Base-by-base conservation (phyloP, 2,113 vertebrate species). In the Leptosomus discolor region DNA sequence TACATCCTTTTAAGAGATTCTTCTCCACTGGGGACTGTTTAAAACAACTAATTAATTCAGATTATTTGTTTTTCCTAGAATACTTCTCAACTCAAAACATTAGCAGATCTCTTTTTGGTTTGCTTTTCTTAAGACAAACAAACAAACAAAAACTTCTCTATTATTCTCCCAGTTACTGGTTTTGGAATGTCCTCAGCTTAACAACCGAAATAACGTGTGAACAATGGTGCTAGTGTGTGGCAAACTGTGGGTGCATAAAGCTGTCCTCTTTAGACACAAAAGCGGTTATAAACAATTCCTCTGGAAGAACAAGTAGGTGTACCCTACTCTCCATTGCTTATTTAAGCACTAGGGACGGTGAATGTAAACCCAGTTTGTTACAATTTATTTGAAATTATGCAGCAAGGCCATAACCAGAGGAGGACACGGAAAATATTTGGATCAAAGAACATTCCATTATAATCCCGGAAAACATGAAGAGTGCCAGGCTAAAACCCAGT, bases 11-110 rank as follows among this genome's bases (percentile, higher is more conserved):
- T 39, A 70, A 41, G 27, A 84, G 51, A 45, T 46, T 50, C 29
- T 69, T 64, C 26, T 17, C 20, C 0, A 0, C 20, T 58, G 26
- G n/a, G 9, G 11, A 46, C 8, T 65, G 32, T 39, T 88, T 50
- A 15, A 85, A 92, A 57, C 57, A 4, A 11, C 3, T 12, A 54
- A 93, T 64, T 0, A 63, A 51, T 68, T 91, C 61, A 56, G 36
- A 57, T 82, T 83, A 69, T 83, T 60, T 81, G 10, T 4, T 80
- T 79, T 92, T 83, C 53, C 19, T n/a, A 57, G 90, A 91, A 77
- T 69, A 56, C 13, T 85, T 71, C 21, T 68, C 43, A 68, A 56
- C 12, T 79, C 36, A 82, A 85, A 92, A 60, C 36, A 60, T 29
- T 63, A 90, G 17, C 19, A 88, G 43, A 48, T 63, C 27, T 88